These are phyloP conservation scores for Sepiola atlantica DNA, from an alignment of 2,888 invertebrate genomes.

Conservation along the genomic window DNA sequence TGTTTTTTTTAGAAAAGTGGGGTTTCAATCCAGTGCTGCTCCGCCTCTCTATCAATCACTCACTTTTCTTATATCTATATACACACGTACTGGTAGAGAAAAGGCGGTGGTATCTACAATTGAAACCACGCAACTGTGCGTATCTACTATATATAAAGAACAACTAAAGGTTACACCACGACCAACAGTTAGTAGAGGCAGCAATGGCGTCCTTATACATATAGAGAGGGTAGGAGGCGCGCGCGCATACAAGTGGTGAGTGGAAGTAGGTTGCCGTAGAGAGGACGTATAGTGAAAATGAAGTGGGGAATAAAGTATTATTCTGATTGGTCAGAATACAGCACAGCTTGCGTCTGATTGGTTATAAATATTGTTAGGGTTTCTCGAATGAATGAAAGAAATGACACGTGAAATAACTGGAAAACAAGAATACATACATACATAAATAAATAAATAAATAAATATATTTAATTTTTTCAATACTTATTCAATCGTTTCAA, in stretches of 20 bases:
- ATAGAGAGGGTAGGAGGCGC: background rate
- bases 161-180: background rate
- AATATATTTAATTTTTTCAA: too few relatives aligned
- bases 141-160: background rate
- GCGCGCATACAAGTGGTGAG: background rate
- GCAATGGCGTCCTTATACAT: background rate
- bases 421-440: too few relatives aligned
- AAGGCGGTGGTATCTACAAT: background rate
- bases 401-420: background rate
- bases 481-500: too few relatives aligned
- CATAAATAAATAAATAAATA: too few relatives aligned
- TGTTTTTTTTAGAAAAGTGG: background rate
- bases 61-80: background rate
- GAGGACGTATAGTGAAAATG: background rate
- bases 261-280: background rate
- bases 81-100: background rate
- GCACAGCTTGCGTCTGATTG: background rate
- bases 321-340: background rate
- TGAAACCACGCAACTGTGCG: background rate
- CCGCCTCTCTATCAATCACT: background rate
- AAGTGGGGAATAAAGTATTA: background rate
- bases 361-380: background rate
- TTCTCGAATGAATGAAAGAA: background rate
- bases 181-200: conserved; percentile 32
- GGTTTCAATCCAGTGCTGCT: background rate